A percentile compares a stretch with the other conserved stretches of the same genome.
phyloP scores from a whole-genome alignment of 2,888 invertebrate genomes.

The Kuschelorhynchus macadamiae region DNA sequence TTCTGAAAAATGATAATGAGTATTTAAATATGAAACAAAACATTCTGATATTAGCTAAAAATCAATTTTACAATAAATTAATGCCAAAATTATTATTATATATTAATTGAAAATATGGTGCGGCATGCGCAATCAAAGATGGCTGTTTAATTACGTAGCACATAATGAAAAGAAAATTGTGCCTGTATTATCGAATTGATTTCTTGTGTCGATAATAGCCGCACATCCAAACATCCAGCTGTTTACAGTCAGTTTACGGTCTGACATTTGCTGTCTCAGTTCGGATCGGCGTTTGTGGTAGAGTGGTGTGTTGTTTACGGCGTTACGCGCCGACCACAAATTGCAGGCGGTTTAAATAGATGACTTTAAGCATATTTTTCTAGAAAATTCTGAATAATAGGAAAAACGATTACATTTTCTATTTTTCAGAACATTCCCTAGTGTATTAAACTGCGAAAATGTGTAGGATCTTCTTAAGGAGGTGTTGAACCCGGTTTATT shows the following conservation, averaged over 20 bases:
- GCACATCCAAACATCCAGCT: constrained; percentile 40
- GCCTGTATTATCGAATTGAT: constrained; percentile 16
- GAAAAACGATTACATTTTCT: background rate
- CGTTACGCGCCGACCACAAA: constrained; percentile 12
- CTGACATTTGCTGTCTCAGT: constrained; percentile 27
- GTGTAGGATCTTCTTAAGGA: constrained; percentile 14
- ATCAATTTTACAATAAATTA: too few species aligned
- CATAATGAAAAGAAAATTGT: too few species aligned
- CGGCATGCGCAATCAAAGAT: too few species aligned
- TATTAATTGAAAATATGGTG: too few species aligned
- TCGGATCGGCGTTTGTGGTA: constrained; percentile 31
- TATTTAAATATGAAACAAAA: too few species aligned
- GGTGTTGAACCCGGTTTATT: too few species aligned
- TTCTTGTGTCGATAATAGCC: constrained; percentile 29
- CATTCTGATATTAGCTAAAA: too few species aligned
- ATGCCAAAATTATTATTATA: too few species aligned
- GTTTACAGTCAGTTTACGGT: constrained; percentile 40
- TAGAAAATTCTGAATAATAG: too few species aligned
- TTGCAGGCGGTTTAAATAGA: constrained; percentile 20
- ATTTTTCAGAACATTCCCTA: background rate
- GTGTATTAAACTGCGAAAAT: background rate
- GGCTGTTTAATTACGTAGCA: too few species aligned
- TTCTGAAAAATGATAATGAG: too few species aligned
- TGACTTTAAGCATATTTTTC: constrained; percentile 11
- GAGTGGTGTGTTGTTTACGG: constrained; percentile 13